phyloP scores from a whole-genome alignment of 92 coral and sea anemone genomes.

The Actinernus sp. region DNA sequence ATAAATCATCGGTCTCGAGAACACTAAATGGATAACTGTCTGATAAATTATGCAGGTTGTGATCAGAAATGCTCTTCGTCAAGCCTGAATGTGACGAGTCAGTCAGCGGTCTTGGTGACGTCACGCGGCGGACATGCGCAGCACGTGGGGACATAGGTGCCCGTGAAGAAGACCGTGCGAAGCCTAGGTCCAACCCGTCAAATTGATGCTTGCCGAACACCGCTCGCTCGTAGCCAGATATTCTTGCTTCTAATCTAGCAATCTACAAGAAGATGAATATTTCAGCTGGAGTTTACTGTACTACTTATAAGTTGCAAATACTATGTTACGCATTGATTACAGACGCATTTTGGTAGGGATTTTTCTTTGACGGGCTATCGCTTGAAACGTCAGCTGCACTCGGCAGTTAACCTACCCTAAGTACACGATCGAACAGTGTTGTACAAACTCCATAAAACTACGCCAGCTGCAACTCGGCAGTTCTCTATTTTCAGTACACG shows the following conservation, averaged over 20 bases:
- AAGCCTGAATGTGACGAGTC: slow-evolving; percentile 46
- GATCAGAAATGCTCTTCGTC: slow-evolving; percentile 90
- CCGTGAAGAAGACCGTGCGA: slow-evolving; percentile 24
- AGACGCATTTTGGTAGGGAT: too few relatives aligned
- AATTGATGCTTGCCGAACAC: slow-evolving; percentile 84
- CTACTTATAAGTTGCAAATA: too few relatives aligned
- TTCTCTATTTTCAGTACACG: too few relatives aligned
- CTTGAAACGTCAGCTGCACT: too few relatives aligned
- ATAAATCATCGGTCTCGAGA: slow-evolving; percentile 47
- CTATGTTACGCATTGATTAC: too few relatives aligned
- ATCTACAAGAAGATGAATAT: slow-evolving; percentile 46
- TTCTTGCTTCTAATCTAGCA: slow-evolving; percentile 93
- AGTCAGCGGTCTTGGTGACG: slow-evolving; percentile 76
- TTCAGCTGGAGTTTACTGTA: background rate
- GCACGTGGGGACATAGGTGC: slow-evolving; percentile 17
- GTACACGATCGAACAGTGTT: too few relatives aligned
- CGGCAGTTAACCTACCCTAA: too few relatives aligned
- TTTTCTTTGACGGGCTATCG: too few relatives aligned
- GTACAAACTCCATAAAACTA: too few relatives aligned
- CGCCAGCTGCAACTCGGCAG: too few relatives aligned
- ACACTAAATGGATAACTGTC: slow-evolving; percentile 48
- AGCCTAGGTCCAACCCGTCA: slow-evolving; percentile 43
- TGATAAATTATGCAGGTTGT: slow-evolving; percentile 79
- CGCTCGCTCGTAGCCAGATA: slow-evolving; percentile 98
- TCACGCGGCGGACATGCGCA: slow-evolving; percentile 82